A percentile compares a stretch with the other conserved stretches of the same genome.
Conservation (phyloP, 2,888 invertebrate species). For the Mystacides longicornis region DNA sequence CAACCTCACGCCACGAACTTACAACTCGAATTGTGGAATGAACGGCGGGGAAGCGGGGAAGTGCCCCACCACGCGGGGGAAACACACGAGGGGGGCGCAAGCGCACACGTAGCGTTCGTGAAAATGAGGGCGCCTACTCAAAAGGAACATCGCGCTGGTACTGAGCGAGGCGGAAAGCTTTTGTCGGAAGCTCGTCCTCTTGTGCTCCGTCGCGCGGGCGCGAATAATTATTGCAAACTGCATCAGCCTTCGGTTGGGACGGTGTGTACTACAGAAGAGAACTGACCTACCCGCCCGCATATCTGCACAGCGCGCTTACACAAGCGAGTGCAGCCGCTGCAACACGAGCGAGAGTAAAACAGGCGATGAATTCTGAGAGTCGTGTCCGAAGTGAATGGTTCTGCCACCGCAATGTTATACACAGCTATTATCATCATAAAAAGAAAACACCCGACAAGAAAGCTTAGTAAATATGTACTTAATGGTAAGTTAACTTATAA, state of each 20-base stretch:
- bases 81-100: conserved; percentile 8
- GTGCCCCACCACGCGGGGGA: conserved; percentile 8
- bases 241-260: neutral
- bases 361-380: too few relatives aligned
- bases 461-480: too few relatives aligned
- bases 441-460: too few relatives aligned
- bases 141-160: neutral
- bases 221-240: conserved; percentile 1
- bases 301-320: neutral
- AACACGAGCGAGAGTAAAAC: too few relatives aligned
- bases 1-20: conserved; percentile 32
- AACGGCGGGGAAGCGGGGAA: conserved; percentile 4
- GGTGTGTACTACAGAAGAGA: too few relatives aligned
- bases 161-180: neutral
- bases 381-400: too few relatives aligned
- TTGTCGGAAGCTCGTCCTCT: neutral
- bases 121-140: neutral
- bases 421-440: too few relatives aligned
- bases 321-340: too few relatives aligned
- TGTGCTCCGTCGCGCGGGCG: neutral
- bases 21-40: conserved; percentile 14
- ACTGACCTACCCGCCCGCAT: neutral
- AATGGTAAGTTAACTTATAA: too few relatives aligned
- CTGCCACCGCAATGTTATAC: too few relatives aligned
- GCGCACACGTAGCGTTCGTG: conserved; percentile 5